phyloP scores from a whole-genome alignment of 2,797 vertebrate species.

The Apogon hyalosoma region DNA sequence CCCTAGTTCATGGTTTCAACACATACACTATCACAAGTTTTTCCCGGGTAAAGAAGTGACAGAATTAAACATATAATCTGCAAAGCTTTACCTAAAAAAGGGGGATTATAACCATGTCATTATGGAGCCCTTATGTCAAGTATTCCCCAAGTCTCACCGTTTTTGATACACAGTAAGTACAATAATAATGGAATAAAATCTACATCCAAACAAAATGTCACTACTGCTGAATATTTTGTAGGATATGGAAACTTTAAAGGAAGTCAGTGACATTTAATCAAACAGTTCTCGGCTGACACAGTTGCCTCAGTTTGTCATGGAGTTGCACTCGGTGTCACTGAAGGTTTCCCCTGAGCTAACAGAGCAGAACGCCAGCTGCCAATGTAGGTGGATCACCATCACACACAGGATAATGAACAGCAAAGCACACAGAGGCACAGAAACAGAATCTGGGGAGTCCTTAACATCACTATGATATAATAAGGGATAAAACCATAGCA shows the following conservation, averaged over 20 bases:
- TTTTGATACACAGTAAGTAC: too few species aligned
- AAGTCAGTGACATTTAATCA: background rate
- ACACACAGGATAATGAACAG: background rate
- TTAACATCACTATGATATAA: conserved; percentile 17
- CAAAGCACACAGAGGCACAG: conserved; percentile 9
- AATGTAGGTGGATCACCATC: conserved; percentile 10
- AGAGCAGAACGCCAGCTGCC: background rate
- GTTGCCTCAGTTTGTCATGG: background rate
- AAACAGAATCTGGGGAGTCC: conserved; percentile 28
- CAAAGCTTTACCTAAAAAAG: too few species aligned
- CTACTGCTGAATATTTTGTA: background rate
- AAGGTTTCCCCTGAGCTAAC: background rate
- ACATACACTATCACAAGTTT: too few species aligned
- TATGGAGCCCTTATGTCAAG: too few species aligned
- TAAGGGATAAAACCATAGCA: conserved; percentile 51
- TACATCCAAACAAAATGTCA: too few species aligned
- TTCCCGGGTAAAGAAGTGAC: too few species aligned
- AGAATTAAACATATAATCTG: too few species aligned
- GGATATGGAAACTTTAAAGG: background rate
- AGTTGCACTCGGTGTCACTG: conserved; percentile 9
- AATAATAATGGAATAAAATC: too few species aligned
- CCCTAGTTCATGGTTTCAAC: too few species aligned
- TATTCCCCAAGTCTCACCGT: too few species aligned
- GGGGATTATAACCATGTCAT: too few species aligned
- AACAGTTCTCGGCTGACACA: background rate